Base-by-base conservation (phyloP, 1,140 invertebrate species). In the Lepidostoma basale region DNA sequence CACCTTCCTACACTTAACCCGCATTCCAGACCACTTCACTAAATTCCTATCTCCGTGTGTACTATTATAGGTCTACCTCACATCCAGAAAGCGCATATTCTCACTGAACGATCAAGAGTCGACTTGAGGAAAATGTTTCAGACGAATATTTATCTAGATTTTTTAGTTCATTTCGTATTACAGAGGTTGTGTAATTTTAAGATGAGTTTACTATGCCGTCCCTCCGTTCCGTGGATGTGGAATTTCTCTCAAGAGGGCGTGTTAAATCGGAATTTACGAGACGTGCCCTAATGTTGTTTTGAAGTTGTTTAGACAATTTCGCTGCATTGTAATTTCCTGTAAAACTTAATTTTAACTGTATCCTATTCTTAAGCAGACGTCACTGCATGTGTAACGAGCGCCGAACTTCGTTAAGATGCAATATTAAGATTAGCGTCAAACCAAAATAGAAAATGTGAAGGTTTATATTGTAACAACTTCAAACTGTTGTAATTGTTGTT, bases 241-340 rank as follows among this genome's bases (percentile, higher is more conserved):
- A n/a, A n/a, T n/a, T n/a, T n/a, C n/a, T n/a, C n/a, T 39, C 20
- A 39, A 49, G 25, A 47, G 42, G 52, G 62, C 28, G 14, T 28
- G 59, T 58, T 49, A 54, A 63, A 65, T 26, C 39, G 36, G 58
- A 58, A 70, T 70, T 70, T 70, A 70, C 68, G 68, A 62, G 68
- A 65, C 63, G 56, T 49, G 62, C 68, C 62, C 52, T 65, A 70
- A 70, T 70, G 68, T 56, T 66, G 62, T 70, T 70, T 67, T 66
- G 26, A 70, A 70, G 68, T 70, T 70, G 63, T 70, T 66, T 66
- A 33, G 59, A 45, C 59, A 26, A 44, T 62, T 62, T 45, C 26
- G 59, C 59, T 62, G 39, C 59, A 44, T 60, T 60, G 42, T 62
- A 62, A 62, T 44, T 62, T 62, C 59, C 39, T 62, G 42, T 59